These are phyloP conservation scores for Formica exsecta DNA, from an alignment of 1,140 invertebrate species.

Conservation along the genomic window DNA sequence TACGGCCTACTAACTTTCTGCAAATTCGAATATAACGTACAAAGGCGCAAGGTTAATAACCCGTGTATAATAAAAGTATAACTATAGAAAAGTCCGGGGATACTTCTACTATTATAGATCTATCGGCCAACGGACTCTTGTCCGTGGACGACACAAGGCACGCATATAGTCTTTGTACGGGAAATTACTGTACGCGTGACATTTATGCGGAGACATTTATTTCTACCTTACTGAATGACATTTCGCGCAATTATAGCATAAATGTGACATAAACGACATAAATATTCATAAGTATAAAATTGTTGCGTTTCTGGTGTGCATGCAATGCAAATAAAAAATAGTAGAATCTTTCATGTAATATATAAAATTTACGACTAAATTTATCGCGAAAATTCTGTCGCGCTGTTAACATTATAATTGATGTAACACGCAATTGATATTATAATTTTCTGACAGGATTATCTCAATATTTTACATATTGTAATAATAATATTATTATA, in stretches of 20 bases:
- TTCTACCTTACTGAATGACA: constrained; percentile 33
- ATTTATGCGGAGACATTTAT: constrained; percentile 35
- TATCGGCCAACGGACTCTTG: constrained; percentile 40
- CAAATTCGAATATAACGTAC: constrained; percentile 48
- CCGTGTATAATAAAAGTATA: constrained; percentile 47
- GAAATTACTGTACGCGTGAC: constrained; percentile 50
- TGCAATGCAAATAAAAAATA: background rate
- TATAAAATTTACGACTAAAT: background rate
- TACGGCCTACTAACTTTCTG: constrained; percentile 40
- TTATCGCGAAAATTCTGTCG: background rate
- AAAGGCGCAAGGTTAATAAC: constrained; percentile 64
- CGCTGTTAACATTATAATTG: too few relatives aligned
- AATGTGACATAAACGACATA: constrained; percentile 30
- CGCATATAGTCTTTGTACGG: constrained; percentile 51
- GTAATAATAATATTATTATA: background rate
- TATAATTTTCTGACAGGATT: background rate
- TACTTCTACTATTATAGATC: constrained; percentile 62
- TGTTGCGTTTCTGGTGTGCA: background rate
- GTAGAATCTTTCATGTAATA: background rate
- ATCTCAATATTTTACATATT: too few relatives aligned
- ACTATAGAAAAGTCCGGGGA: constrained; percentile 19
- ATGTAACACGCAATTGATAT: background rate
- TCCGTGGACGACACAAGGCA: constrained; percentile 31
- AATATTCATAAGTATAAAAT: constrained; percentile 24
- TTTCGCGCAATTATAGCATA: constrained; percentile 41